phyloP scores from a whole-genome alignment of 2,113 vertebrate species.

The human (Homo sapiens) region GRCh38 chr2:102519001-102519500 shows the following conservation, averaged over 20 bases:
- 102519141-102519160: background rate
- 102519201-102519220: background rate
- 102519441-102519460: background rate
- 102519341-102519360: background rate
- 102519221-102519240: background rate
- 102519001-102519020: background rate
- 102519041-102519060: conserved; percentile 32
- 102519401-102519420: background rate
- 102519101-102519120: conserved; percentile 46
- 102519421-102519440: background rate
- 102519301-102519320: background rate
- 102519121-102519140: background rate
- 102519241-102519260: background rate
- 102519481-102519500: background rate
- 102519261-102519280: background rate
- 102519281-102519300: background rate
- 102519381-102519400: background rate
- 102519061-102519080: conserved; percentile 1
- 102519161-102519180: rapidly evolving
- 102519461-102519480: background rate
- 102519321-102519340: background rate
- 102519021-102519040: conserved; percentile 13
- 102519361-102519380: background rate
- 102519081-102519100: background rate
- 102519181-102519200: background rate